These are phyloP conservation scores for Xyrauchen texanus DNA, from an alignment of 2,113 vertebrate species.

Conservation along the genomic window DNA sequence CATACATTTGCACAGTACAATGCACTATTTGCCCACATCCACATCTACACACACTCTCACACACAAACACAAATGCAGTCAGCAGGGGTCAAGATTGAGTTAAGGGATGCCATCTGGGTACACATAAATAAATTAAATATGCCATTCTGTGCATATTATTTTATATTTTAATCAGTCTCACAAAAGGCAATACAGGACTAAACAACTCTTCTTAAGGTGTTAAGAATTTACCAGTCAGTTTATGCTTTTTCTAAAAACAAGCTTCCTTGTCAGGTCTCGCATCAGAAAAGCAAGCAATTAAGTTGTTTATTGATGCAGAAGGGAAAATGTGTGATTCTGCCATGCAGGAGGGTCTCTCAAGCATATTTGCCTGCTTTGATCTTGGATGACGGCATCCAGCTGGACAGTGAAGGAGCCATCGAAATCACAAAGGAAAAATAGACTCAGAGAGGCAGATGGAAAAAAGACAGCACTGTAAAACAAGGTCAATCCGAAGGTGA, in stretches of 20 bases:
- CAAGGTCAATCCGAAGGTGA: background rate
- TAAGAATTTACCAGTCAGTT: background rate
- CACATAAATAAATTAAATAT: conserved; percentile 21
- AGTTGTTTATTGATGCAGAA: conserved; percentile 61
- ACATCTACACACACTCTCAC: conserved; percentile 8
- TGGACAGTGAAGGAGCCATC: conserved; percentile 44
- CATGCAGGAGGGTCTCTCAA: conserved; percentile 50
- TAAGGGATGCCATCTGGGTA: conserved; percentile 52
- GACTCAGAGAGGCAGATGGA: background rate
- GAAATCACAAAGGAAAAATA: conserved; percentile 20
- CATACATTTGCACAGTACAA: conserved; percentile 5
- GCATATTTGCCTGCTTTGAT: conserved; percentile 51
- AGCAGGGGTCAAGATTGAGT: conserved; percentile 43
- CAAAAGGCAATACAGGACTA: background rate
- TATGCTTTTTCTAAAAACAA: background rate
- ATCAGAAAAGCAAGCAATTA: conserved; percentile 59
- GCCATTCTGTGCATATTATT: background rate
- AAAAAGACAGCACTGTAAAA: background rate
- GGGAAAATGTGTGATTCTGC: conserved; percentile 46
- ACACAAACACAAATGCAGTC: conserved; percentile 20
- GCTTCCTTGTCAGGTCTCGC: background rate
- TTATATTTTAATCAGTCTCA: conserved; percentile 19
- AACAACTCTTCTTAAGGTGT: background rate
- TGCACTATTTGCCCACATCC: background rate
- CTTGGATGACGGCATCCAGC: conserved; percentile 63